Percentiles rank a stretch among this genome's conserved stretches.
Evolutionary conservation across 2,888 invertebrate genomes (phyloP).

Genomic region (Mythimna pallens): DNA sequence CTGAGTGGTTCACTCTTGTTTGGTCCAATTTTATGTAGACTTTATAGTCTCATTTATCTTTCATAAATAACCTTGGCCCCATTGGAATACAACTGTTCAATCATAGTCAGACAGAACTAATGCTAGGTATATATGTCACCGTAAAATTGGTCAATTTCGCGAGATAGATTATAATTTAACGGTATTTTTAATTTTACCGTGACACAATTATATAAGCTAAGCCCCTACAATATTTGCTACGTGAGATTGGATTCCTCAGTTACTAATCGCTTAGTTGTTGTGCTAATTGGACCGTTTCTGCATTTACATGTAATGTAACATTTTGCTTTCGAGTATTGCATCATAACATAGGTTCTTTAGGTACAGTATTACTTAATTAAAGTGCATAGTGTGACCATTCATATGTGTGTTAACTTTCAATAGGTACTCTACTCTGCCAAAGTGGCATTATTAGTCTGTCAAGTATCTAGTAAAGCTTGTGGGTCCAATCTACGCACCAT

Average conservation of each 20-base stretch:
- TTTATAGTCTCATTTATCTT: background rate
- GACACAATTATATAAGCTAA: background rate
- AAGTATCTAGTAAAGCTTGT: background rate
- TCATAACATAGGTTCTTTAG: background rate
- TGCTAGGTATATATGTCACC: background rate
- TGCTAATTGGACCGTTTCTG: background rate
- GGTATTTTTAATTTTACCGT: no score
- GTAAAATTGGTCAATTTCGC: no score
- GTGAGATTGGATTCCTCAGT: background rate
- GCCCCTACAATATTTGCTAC: background rate
- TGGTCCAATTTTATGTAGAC: background rate
- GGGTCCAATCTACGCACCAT: background rate
- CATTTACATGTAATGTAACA: slow-evolving; percentile 17
- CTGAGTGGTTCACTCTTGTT: background rate
- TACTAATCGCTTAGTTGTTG: background rate
- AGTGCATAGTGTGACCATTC: background rate
- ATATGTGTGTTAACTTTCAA: no score
- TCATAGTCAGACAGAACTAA: background rate
- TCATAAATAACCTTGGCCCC: background rate
- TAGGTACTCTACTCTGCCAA: background rate
- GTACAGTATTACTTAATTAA: background rate
- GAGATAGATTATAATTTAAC: no score
- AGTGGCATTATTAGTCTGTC: slow-evolving; percentile 1
- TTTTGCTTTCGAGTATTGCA: slow-evolving; percentile 3
- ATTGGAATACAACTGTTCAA: background rate